A percentile compares a stretch with the other conserved stretches of the same genome.
These are phyloP conservation scores for Chaenogobius annularis DNA, from an alignment of 2,113 vertebrate genomes.

Conservation along the genomic window DNA sequence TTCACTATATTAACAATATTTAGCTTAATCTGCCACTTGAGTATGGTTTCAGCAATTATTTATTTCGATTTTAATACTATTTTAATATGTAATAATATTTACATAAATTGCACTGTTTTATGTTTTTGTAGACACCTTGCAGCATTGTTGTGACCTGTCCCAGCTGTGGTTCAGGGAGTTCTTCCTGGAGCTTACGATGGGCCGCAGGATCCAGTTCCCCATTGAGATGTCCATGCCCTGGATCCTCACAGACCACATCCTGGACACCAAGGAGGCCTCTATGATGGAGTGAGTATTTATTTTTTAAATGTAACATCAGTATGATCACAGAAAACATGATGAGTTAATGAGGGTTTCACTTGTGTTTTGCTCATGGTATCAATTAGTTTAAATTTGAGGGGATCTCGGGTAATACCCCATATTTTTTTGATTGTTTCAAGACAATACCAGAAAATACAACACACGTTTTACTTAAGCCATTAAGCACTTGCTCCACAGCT, in stretches of 20 bases:
- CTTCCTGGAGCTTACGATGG: slow-evolving; percentile 98
- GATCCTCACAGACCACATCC: slow-evolving; percentile 98
- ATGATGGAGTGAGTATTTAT: slow-evolving; percentile 94
- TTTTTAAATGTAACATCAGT: neutral
- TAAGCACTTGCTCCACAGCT: slow-evolving; percentile 46
- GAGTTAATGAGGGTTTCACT: no score
- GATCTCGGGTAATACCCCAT: slow-evolving; percentile 6
- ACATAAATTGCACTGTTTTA: neutral
- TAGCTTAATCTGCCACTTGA: no score
- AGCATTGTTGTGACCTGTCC: slow-evolving; percentile 97
- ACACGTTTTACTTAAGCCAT: slow-evolving; percentile 56
- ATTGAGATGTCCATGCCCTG: slow-evolving; percentile 99
- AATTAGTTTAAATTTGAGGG: slow-evolving; percentile 1
- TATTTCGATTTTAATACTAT: no score
- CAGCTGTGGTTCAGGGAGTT: slow-evolving; percentile 99
- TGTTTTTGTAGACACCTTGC: slow-evolving; percentile 84
- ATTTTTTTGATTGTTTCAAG: no score
- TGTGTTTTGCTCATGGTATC: neutral
- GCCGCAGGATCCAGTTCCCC: slow-evolving; percentile 97
- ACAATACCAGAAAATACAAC: no score
- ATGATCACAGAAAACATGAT: neutral
- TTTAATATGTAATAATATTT: no score
- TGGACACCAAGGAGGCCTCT: slow-evolving; percentile 98
- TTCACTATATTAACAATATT: no score
- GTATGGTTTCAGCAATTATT: no score